Percentiles rank a stretch among this genome's conserved stretches.
Evolutionary conservation across 2,888 invertebrate genomes (phyloP).

Genomic region (Celastrina argiolus): DNA sequence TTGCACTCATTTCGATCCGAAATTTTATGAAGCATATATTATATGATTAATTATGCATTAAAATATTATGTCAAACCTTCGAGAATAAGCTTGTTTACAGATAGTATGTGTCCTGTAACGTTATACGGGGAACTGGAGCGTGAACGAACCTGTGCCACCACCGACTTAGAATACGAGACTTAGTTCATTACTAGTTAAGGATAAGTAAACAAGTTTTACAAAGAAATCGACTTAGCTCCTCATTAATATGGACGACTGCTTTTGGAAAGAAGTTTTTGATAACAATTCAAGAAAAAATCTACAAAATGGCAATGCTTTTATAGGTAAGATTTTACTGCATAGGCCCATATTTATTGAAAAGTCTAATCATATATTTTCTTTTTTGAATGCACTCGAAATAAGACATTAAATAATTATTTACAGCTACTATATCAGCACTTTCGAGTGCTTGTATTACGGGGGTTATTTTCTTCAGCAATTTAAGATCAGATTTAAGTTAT

Average conservation of each 20-base stretch:
- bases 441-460: constrained; percentile 46
- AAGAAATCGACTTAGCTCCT: background rate
- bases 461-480: constrained; percentile 41
- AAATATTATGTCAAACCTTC: background rate
- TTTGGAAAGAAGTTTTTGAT: constrained; percentile 47
- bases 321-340: constrained; percentile 40
- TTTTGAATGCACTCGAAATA: background rate
- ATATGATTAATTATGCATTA: background rate
- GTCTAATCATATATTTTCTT: background rate
- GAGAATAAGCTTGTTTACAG: constrained; percentile 27
- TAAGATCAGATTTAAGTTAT: constrained; percentile 53
- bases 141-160: constrained; percentile 43
- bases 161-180: constrained; percentile 43
- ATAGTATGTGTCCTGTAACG: constrained; percentile 33
- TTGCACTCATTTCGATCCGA: too few species aligned
- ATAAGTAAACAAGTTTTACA: constrained; percentile 16
- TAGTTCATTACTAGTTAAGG: constrained; percentile 23
- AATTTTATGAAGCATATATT: too few species aligned
- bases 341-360: background rate
- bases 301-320: constrained; percentile 41
- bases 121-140: constrained; percentile 47
- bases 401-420: constrained; percentile 30
- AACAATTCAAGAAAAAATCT: constrained; percentile 40
- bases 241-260: constrained; percentile 35
- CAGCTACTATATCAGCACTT: constrained; percentile 47